phyloP scores from a whole-genome alignment of 2,797 vertebrate species.

The Cetoscarus ocellatus region DNA sequence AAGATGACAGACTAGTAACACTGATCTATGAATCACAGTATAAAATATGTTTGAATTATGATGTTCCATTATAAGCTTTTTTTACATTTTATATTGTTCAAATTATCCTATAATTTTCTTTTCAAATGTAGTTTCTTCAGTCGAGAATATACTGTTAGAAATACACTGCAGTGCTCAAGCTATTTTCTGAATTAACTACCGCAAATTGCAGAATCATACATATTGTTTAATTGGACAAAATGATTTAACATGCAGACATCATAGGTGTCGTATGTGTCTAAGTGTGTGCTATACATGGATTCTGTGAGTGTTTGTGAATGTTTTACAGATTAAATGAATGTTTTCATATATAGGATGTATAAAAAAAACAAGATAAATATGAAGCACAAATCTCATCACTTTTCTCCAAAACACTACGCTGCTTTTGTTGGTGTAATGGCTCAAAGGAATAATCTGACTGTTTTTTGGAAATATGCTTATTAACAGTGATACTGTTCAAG shows the following conservation, averaged over 20 bases:
- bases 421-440: conserved; percentile 17
- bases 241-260: conserved; percentile 32
- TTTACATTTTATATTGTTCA: conserved; percentile 44
- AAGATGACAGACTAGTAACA: conserved; percentile 77
- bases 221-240: conserved; percentile 41
- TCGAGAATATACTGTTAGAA: conserved; percentile 68
- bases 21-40: conserved; percentile 71
- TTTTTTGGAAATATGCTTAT: conserved; percentile 5
- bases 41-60: conserved; percentile 56
- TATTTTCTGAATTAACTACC: conserved; percentile 35
- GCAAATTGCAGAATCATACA: conserved; percentile 35
- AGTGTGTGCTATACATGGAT: conserved; percentile 16
- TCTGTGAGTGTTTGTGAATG: conserved; percentile 14
- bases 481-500: not conserved
- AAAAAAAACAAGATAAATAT: conserved; percentile 34
- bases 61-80: conserved; percentile 71
- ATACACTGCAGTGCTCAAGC: conserved; percentile 75
- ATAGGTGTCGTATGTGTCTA: conserved; percentile 33
- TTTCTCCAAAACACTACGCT: conserved; percentile 37
- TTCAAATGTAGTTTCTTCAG: conserved; percentile 42
- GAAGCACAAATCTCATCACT: conserved; percentile 73
- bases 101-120: conserved; percentile 23
- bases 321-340: conserved; percentile 33
- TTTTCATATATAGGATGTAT: conserved; percentile 52
- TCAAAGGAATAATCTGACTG: conserved; percentile 27